These are phyloP conservation scores for Cyanistes caeruleus DNA, from an alignment of 2,113 vertebrate species.

Conservation along the genomic window DNA sequence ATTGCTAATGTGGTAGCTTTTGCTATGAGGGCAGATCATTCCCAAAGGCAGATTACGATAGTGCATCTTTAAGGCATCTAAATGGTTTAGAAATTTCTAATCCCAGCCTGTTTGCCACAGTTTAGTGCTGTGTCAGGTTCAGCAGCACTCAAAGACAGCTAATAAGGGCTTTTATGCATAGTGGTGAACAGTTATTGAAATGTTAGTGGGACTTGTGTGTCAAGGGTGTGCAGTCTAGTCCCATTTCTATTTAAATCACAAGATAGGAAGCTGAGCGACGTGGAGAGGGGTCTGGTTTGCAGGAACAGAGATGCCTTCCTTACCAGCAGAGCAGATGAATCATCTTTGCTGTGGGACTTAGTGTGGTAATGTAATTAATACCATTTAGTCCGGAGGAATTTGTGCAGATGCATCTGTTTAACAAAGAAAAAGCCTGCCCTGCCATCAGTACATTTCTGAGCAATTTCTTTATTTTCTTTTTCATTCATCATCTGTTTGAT, in stretches of 20 bases:
- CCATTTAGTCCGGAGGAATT: neutral
- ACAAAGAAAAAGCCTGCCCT: neutral
- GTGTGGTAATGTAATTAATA: slow-evolving; percentile 4
- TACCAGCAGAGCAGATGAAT: neutral
- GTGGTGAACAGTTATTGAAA: neutral
- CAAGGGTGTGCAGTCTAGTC: neutral
- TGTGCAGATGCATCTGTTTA: neutral
- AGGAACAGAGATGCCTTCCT: neutral
- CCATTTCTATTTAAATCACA: slow-evolving; percentile 1
- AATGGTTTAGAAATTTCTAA: slow-evolving; percentile 49
- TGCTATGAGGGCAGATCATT: neutral
- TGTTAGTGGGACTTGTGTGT: neutral
- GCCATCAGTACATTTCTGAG: neutral
- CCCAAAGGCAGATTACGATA: neutral
- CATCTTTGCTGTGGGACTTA: neutral
- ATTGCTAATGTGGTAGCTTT: neutral
- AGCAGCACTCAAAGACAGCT: neutral
- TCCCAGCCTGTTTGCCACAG: slow-evolving; percentile 10
- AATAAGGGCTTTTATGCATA: neutral
- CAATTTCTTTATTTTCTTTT: neutral
- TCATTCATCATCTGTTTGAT: neutral
- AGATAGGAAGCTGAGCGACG: neutral
- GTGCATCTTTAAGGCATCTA: slow-evolving; percentile 11
- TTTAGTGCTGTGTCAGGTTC: slow-evolving; percentile 13
- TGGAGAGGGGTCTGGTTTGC: neutral